Evolutionary conservation across 92 coral and sea anemone genomes (phyloP).

Genomic region (Muricea muricata): DNA sequence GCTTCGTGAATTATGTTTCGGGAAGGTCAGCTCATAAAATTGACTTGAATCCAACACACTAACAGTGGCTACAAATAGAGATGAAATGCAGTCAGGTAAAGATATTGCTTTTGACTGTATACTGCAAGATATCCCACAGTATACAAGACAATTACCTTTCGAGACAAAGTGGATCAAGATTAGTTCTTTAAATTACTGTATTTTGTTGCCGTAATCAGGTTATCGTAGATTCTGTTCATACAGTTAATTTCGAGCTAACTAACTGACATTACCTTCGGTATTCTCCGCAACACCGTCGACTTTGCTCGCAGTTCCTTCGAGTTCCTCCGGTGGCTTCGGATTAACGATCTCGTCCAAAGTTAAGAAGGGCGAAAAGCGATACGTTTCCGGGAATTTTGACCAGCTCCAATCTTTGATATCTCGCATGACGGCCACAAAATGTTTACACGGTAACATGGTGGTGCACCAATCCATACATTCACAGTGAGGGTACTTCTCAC

Average conservation of each 20-base stretch:
- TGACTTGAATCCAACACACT: constrained; percentile 36
- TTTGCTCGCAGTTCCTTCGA: constrained; percentile 15
- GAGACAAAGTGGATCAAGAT: no score
- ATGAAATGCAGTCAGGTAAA: not conserved
- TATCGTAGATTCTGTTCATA: no score
- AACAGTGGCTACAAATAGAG: not conserved
- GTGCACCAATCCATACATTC: constrained; percentile 43
- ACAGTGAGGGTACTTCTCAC: constrained; percentile 40
- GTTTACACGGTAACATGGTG: constrained; percentile 57
- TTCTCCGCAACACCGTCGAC: constrained; percentile 7
- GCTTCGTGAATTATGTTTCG: constrained; percentile 23
- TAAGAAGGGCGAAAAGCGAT: constrained; percentile 36
- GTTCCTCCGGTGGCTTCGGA: constrained; percentile 22
- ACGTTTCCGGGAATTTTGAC: constrained; percentile 29
- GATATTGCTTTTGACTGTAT: not conserved
- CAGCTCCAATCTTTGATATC: constrained; percentile 50
- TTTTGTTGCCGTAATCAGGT: no score
- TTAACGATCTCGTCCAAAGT: constrained; percentile 40
- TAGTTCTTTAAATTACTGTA: no score
- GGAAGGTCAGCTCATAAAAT: constrained; percentile 34
- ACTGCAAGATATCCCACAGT: no score
- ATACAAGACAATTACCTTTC: no score
- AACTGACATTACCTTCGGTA: not conserved
- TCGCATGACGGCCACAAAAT: constrained; percentile 44
- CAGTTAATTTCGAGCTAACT: no score